These are phyloP conservation scores for Sclerodermus sp. DNA, from an alignment of 2,888 invertebrate species.

Conservation along the genomic window DNA sequence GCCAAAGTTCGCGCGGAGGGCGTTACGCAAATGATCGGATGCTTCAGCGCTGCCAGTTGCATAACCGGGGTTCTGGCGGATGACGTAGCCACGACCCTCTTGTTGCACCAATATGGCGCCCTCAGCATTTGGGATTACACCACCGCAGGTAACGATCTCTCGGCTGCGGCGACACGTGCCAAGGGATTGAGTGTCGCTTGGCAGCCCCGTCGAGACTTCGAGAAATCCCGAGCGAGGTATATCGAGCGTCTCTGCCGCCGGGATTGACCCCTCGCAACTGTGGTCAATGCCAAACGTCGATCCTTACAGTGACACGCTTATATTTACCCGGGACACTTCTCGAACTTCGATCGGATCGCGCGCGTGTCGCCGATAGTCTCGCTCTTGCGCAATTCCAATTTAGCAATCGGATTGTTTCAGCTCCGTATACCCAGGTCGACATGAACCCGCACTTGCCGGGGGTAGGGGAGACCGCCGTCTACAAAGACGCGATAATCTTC, in stretches of 20 bases:
- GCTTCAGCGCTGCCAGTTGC: constrained; percentile 84
- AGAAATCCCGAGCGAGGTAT: no score
- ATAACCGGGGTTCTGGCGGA: constrained; percentile 87
- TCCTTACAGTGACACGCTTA: no score
- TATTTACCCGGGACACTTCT: no score
- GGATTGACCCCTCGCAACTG: no score
- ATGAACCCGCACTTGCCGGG: constrained; percentile 81
- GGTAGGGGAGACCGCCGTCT: constrained; percentile 70
- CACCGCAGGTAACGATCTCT: constrained; percentile 64
- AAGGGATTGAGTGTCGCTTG: background rate
- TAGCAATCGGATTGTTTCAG: no score
- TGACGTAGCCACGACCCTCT: constrained; percentile 77
- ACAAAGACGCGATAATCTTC: constrained; percentile 88
- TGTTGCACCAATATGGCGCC: constrained; percentile 81
- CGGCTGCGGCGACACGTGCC: background rate
- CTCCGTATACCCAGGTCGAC: constrained; percentile 75
- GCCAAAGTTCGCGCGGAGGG: constrained; percentile 66
- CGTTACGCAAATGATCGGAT: constrained; percentile 73
- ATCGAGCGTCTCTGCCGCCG: no score
- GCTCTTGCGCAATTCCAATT: no score
- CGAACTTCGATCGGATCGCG: no score
- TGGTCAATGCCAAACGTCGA: no score
- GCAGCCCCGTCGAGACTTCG: no score
- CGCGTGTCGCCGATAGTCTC: no score
- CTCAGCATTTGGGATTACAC: constrained; percentile 90